phyloP scores from a whole-genome alignment of 2,888 invertebrate genomes.

The Pycnomerus fuliginosus region DNA sequence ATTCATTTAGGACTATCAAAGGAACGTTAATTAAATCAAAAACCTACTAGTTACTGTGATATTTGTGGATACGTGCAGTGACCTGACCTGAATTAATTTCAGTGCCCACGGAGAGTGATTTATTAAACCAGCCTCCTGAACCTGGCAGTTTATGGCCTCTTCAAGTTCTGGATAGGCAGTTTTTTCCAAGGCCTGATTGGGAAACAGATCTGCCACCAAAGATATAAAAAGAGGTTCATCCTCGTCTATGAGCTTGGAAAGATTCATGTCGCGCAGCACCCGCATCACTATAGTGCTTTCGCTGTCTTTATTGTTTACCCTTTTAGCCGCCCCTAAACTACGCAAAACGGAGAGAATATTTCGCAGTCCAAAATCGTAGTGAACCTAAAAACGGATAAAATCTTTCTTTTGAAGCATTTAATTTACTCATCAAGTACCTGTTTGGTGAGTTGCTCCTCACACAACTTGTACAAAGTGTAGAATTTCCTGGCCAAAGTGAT shows the following conservation, averaged over 20 bases:
- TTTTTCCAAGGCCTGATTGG: slow-evolving; percentile 91
- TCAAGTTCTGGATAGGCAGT: slow-evolving; percentile 88
- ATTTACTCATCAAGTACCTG: slow-evolving; percentile 60
- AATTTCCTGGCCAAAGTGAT: slow-evolving; percentile 93
- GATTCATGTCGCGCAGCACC: slow-evolving; percentile 95
- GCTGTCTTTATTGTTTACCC: slow-evolving; percentile 86
- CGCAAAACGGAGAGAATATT: slow-evolving; percentile 94
- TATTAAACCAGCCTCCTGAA: slow-evolving; percentile 76
- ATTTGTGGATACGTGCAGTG: background rate
- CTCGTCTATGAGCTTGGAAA: slow-evolving; percentile 95
- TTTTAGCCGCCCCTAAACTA: slow-evolving; percentile 88
- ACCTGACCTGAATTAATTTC: slow-evolving; percentile 81
- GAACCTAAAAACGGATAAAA: slow-evolving; percentile 63
- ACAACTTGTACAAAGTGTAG: slow-evolving; percentile 93
- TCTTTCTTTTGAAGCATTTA: slow-evolving; percentile 2
- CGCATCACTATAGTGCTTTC: slow-evolving; percentile 97
- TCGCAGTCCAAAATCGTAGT: slow-evolving; percentile 94
- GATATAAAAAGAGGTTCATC: slow-evolving; percentile 98
- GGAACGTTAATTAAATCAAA: too few species aligned
- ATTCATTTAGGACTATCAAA: too few species aligned
- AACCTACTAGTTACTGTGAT: too few species aligned
- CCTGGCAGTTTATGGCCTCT: slow-evolving; percentile 81
- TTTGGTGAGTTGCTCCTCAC: slow-evolving; percentile 96
- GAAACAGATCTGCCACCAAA: slow-evolving; percentile 91
- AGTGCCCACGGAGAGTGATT: slow-evolving; percentile 94